Percentiles rank a stretch among this genome's conserved stretches.
phyloP scores from a whole-genome alignment of 2,888 invertebrate species.

The Rhogogaster chlorosoma region DNA sequence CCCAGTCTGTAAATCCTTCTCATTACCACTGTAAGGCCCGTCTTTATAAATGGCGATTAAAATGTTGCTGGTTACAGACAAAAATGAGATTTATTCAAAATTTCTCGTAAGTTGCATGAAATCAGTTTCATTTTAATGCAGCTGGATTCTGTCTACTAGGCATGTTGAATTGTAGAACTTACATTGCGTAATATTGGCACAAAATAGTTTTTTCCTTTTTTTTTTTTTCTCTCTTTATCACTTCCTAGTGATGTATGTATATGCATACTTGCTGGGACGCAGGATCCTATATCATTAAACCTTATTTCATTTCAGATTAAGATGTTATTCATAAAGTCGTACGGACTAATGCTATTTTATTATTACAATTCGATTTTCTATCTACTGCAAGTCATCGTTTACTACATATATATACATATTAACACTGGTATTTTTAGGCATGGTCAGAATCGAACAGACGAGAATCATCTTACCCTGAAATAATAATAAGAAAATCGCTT shows the following conservation, averaged over 20 bases:
- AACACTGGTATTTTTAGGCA: neutral
- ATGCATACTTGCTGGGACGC: slow-evolving; percentile 47
- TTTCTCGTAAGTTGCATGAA: slow-evolving; percentile 64
- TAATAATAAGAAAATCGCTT: neutral
- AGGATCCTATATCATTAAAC: slow-evolving; percentile 3
- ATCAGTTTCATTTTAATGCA: slow-evolving; percentile 70
- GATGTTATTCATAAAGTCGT: slow-evolving; percentile 20
- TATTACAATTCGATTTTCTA: neutral
- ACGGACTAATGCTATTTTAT: neutral
- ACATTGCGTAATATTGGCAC: slow-evolving; percentile 8
- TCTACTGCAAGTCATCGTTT: slow-evolving; percentile 17
- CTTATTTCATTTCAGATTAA: slow-evolving; percentile 45
- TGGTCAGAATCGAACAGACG: neutral
- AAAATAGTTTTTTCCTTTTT: neutral
- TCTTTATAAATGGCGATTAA: slow-evolving; percentile 79
- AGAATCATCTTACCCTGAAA: slow-evolving; percentile 35
- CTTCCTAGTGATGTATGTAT: slow-evolving; percentile 60
- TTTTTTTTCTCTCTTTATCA: slow-evolving; percentile 52
- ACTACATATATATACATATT: neutral
- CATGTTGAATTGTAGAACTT: slow-evolving; percentile 49
- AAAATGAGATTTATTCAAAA: slow-evolving; percentile 58
- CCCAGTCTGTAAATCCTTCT: slow-evolving; percentile 72
- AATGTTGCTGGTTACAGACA: slow-evolving; percentile 69
- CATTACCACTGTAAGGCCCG: slow-evolving; percentile 74
- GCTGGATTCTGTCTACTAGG: slow-evolving; percentile 54